phyloP scores from a whole-genome alignment of 2,888 invertebrate genomes.

The Acrobasis repandana region DNA sequence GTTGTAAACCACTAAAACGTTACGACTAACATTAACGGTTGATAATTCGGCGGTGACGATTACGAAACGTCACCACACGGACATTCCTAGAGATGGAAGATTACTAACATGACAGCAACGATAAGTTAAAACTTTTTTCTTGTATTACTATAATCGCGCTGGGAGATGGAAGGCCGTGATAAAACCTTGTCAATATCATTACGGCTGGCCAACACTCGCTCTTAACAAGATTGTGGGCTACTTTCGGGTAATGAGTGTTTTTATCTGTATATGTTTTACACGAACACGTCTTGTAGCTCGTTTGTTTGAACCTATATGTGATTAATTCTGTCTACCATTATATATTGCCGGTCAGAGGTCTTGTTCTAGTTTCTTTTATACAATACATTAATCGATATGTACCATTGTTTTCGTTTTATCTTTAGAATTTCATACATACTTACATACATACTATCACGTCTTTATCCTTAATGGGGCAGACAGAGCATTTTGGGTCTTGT shows the following conservation, averaged over 20 bases:
- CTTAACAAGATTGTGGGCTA: conserved; percentile 72
- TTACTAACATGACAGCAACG: conserved; percentile 63
- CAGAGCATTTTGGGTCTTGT: no score
- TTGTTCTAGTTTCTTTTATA: neutral
- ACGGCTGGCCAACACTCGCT: conserved; percentile 58
- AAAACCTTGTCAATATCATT: conserved; percentile 74
- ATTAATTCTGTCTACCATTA: neutral
- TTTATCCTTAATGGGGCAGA: no score
- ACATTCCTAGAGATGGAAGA: conserved; percentile 68
- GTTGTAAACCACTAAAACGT: conserved; percentile 64
- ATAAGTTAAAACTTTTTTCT: conserved; percentile 71
- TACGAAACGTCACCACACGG: conserved; percentile 63
- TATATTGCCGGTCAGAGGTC: neutral
- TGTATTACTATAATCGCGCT: conserved; percentile 63
- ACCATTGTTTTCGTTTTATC: neutral
- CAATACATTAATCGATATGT: neutral
- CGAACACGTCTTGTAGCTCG: conserved; percentile 50
- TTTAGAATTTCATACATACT: no score
- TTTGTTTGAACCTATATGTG: conserved; percentile 29
- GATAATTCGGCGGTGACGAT: conserved; percentile 71
- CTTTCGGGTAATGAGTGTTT: conserved; percentile 66
- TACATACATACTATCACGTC: no score
- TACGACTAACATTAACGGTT: conserved; percentile 67
- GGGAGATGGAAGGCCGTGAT: conserved; percentile 63
- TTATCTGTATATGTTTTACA: conserved; percentile 60